Conservation (phyloP, 1,140 invertebrate species). For the Monochamus saltuarius region DNA sequence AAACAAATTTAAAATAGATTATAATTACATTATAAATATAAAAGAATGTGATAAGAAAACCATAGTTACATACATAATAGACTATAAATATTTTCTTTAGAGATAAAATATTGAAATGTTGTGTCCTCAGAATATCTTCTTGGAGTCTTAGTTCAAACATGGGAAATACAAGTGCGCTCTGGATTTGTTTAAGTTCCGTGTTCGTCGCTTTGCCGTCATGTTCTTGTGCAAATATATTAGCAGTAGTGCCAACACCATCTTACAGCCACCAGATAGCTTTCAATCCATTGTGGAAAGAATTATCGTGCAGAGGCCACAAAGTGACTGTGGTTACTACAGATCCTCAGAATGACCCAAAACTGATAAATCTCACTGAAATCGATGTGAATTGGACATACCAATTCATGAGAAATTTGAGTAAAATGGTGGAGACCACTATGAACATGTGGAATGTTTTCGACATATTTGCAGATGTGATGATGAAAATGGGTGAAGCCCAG, state of each 20-base stretch:
- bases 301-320: slow-evolving; percentile 32
- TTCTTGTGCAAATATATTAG: slow-evolving; percentile 54
- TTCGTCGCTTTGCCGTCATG: no score
- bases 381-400: slow-evolving; percentile 24
- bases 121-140: no score
- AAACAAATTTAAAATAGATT: no score
- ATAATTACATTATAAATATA: no score
- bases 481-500: slow-evolving; percentile 7
- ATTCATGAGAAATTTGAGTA: neutral
- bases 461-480: slow-evolving; percentile 6
- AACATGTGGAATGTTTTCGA: slow-evolving; percentile 3
- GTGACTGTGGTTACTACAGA: slow-evolving; percentile 34
- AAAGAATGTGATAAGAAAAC: no score
- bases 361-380: slow-evolving; percentile 36
- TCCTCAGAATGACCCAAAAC: slow-evolving; percentile 27
- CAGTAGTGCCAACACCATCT: slow-evolving; percentile 53
- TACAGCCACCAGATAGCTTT: slow-evolving; percentile 55
- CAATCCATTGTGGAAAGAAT: slow-evolving; percentile 45
- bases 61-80: no score
- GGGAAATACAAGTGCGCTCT: no score
- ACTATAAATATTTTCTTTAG: no score
- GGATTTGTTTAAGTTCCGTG: no score
- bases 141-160: no score
- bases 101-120: no score
- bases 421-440: neutral